These are phyloP conservation scores for Parotocinclus haroldoi DNA, from an alignment of 2,797 vertebrate genomes.

Conservation along the genomic window DNA sequence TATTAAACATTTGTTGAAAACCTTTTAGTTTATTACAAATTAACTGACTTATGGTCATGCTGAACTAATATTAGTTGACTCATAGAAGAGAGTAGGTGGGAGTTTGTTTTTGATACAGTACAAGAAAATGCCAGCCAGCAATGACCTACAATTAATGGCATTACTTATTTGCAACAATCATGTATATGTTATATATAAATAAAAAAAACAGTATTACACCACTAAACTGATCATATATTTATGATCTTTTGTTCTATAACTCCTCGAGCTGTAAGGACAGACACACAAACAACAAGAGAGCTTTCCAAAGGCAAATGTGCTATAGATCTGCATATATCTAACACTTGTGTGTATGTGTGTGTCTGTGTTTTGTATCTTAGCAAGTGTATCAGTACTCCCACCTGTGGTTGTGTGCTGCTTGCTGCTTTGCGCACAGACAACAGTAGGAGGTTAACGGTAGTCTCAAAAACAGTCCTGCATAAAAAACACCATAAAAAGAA, in stretches of 20 bases:
- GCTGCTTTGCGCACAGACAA: slow-evolving; percentile 48
- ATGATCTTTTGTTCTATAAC: neutral
- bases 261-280: neutral
- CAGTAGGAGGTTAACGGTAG: slow-evolving; percentile 64
- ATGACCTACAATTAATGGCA: neutral
- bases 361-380: slow-evolving; percentile 38
- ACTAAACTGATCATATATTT: neutral
- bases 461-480: slow-evolving; percentile 37
- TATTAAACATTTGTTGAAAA: neutral
- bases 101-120: slow-evolving; percentile 23
- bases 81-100: slow-evolving; percentile 36
- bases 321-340: neutral
- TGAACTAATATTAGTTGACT: slow-evolving; percentile 14
- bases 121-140: neutral
- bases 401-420: slow-evolving; percentile 53
- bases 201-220: no score
- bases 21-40: slow-evolving; percentile 12
- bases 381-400: slow-evolving; percentile 52
- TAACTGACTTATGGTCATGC: slow-evolving; percentile 22
- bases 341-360: slow-evolving; percentile 29
- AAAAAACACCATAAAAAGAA: neutral
- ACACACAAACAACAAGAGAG: neutral
- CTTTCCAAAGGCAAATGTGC: neutral
- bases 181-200: no score
- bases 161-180: neutral